Conservation (phyloP, 2,797 vertebrate species). For the Poecilia picta region DNA sequence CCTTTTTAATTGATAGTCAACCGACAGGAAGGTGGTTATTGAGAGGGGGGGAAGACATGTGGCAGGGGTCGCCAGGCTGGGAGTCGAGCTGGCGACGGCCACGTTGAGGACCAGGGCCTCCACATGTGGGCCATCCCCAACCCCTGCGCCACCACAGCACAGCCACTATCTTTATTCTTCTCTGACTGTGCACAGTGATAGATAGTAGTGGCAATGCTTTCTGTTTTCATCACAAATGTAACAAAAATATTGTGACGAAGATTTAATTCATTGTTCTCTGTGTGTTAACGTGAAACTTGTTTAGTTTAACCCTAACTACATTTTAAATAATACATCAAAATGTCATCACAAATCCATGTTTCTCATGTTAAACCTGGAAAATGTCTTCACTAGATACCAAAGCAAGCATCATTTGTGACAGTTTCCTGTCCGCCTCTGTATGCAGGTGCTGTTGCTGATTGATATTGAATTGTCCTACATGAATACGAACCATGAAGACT, state of each 20-base stretch:
- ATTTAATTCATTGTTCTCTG: background rate
- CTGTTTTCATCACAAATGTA: background rate
- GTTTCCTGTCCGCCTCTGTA: background rate
- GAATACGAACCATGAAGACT: conserved; percentile 99
- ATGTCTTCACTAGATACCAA: background rate
- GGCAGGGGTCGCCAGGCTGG: no score
- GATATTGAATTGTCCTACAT: conserved; percentile 98
- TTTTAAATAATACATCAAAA: background rate
- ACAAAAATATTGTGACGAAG: background rate
- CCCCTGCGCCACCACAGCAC: no score
- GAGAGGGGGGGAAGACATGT: no score
- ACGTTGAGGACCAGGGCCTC: no score
- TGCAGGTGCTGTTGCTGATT: conserved; percentile 94
- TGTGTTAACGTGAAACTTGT: background rate
- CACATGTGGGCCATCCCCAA: no score
- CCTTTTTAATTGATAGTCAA: no score
- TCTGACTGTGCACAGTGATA: background rate
- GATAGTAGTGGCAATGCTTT: background rate
- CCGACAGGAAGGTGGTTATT: no score
- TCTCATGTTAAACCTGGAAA: background rate
- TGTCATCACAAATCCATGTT: background rate
- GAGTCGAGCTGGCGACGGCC: no score
- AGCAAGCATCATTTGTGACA: background rate
- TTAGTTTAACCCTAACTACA: background rate
- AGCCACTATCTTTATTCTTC: background rate